Conservation (phyloP, 2,797 vertebrate genomes). For the Diplodus sargus region DNA sequence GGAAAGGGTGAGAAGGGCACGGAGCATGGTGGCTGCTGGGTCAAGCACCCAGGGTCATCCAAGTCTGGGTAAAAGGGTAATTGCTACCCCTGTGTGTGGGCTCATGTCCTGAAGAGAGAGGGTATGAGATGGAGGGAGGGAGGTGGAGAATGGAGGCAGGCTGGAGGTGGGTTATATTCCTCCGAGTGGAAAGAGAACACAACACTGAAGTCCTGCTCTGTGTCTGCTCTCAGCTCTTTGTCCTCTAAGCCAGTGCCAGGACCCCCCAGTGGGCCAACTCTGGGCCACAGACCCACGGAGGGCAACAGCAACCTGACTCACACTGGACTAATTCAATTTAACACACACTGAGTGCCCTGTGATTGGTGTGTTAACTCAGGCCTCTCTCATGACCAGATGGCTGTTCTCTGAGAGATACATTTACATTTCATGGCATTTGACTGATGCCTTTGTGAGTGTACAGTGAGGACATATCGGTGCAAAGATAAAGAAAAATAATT, state of each 20-base stretch:
- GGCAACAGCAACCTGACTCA: constrained; percentile 60
- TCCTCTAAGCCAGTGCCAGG: constrained; percentile 62
- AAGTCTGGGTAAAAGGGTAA: constrained; percentile 70
- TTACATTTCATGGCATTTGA: constrained; percentile 16
- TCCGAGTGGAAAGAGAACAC: constrained; percentile 63
- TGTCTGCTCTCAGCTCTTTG: constrained; percentile 67
- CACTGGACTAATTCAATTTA: constrained; percentile 71
- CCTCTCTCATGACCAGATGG: constrained; percentile 54
- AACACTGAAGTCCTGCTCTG: constrained; percentile 60
- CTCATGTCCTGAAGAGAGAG: constrained; percentile 68
- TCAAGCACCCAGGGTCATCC: constrained; percentile 68
- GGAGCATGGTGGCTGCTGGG: constrained; percentile 59
- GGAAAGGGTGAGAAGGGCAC: constrained; percentile 65
- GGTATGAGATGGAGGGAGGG: constrained; percentile 41
- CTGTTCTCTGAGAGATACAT: constrained; percentile 26
- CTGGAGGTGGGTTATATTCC: constrained; percentile 69
- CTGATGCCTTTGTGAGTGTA: constrained; percentile 7
- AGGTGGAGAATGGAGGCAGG: constrained; percentile 35
- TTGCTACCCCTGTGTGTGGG: constrained; percentile 79
- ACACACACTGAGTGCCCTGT: constrained; percentile 53
- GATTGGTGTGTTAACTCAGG: constrained; percentile 44
- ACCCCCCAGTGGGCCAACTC: constrained; percentile 63
- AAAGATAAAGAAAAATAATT: not conserved
- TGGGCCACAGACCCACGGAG: constrained; percentile 56
- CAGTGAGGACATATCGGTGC: not conserved